Conservation (phyloP, 2,113 vertebrate genomes). For the Oophaga pumilio region DNA sequence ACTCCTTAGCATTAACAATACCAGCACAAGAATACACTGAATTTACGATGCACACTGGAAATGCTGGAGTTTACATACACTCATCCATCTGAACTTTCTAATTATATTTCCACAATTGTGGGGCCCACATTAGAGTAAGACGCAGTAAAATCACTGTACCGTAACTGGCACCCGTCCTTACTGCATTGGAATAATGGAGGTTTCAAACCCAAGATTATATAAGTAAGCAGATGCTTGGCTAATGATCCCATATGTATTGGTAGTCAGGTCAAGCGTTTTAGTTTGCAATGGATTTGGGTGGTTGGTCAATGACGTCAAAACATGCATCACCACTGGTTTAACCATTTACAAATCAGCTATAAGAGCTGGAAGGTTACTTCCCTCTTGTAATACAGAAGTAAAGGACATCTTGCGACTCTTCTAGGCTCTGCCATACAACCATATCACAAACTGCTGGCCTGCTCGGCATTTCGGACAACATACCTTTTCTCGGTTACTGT, state of each 20-base stretch:
- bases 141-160: slow-evolving; percentile 6
- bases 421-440: background rate
- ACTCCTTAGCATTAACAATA: background rate
- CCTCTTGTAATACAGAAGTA: too few relatives aligned
- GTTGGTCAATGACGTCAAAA: background rate
- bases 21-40: background rate
- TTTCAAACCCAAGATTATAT: background rate
- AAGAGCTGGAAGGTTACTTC: too few relatives aligned
- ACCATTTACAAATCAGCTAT: background rate
- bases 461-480: background rate
- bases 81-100: background rate
- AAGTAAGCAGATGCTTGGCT: background rate
- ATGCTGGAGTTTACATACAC: background rate
- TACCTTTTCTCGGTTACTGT: slow-evolving; percentile 94
- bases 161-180: background rate
- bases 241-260: background rate
- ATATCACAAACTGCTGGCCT: background rate
- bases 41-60: background rate
- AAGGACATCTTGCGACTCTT: too few relatives aligned
- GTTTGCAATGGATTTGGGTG: background rate
- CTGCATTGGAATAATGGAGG: slow-evolving; percentile 30
- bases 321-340: background rate
- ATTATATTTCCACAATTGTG: slow-evolving; percentile 15
- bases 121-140: background rate
- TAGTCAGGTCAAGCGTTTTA: background rate